Conservation (phyloP, 2,797 vertebrate species). For the Leptodactylus fallax region DNA sequence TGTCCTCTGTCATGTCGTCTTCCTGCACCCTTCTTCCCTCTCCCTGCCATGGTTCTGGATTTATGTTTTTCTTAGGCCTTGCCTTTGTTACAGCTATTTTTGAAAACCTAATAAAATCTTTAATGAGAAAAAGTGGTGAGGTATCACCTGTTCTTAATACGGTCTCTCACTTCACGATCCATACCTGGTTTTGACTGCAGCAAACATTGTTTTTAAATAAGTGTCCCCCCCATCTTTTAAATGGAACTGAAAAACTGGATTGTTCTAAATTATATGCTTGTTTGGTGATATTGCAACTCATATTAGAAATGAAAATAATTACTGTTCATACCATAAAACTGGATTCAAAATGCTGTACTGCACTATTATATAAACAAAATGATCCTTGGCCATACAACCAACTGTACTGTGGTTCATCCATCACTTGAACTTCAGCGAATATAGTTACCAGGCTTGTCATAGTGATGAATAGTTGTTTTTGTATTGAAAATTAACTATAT, state of each 20-base stretch:
- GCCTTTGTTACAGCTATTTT: too few species aligned
- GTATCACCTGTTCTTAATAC: too few species aligned
- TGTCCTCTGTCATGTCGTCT: too few species aligned
- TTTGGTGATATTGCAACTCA: background rate
- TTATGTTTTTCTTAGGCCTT: too few species aligned
- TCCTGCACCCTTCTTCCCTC: too few species aligned
- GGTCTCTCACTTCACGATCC: too few species aligned
- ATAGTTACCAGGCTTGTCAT: slow-evolving; percentile 7
- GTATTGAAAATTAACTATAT: slow-evolving; percentile 16
- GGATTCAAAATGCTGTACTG: background rate
- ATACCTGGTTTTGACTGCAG: too few species aligned
- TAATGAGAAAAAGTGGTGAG: too few species aligned
- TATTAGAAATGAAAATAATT: background rate
- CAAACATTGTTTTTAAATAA: too few species aligned
- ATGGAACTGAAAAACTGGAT: background rate
- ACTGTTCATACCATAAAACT: background rate
- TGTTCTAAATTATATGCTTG: background rate
- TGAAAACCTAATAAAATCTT: too few species aligned
- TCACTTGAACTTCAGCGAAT: background rate
- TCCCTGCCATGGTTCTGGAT: too few species aligned
- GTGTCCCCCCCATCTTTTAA: background rate
- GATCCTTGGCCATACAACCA: background rate
- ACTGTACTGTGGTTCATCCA: slow-evolving; percentile 1
- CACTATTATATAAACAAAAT: slow-evolving; percentile 4
- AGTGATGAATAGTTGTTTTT: slow-evolving; percentile 15